These are phyloP conservation scores for Bryconaethiops microstoma DNA, from an alignment of 2,797 vertebrate species.

Conservation along the genomic window DNA sequence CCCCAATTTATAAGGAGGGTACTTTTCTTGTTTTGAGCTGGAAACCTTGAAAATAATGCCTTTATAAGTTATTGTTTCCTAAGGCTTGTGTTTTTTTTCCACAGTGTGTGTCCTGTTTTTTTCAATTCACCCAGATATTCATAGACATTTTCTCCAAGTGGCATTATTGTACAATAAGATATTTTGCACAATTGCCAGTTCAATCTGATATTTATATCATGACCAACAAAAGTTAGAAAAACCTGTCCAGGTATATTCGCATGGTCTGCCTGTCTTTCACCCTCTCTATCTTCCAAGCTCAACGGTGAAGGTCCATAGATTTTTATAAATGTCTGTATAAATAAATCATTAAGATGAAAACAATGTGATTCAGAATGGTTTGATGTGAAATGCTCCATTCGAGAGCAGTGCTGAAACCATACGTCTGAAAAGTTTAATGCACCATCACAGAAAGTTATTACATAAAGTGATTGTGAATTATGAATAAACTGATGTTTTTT, in stretches of 20 bases:
- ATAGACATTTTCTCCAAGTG: background rate
- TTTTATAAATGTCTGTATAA: background rate
- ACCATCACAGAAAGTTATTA: too few species aligned
- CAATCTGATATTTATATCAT: background rate
- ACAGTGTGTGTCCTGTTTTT: background rate
- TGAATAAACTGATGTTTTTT: too few species aligned
- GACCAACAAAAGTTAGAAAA: conserved; percentile 40
- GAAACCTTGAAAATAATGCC: background rate
- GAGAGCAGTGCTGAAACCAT: too few species aligned
- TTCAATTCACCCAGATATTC: background rate
- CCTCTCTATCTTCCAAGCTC: background rate
- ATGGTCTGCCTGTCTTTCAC: conserved; percentile 70
- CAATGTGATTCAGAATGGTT: too few species aligned
- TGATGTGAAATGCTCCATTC: too few species aligned
- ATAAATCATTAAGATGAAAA: background rate
- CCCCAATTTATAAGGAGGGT: background rate
- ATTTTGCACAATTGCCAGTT: background rate
- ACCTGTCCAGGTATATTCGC: conserved; percentile 57
- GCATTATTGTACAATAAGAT: conserved; percentile 2
- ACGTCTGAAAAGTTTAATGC: too few species aligned
- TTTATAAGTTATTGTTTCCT: background rate
- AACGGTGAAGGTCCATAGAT: background rate
- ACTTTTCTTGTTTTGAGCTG: background rate
- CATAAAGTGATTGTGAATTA: too few species aligned
- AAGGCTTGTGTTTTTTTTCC: background rate